Conservation (phyloP, 2,888 invertebrate genomes). For the Xylota sylvarum region DNA sequence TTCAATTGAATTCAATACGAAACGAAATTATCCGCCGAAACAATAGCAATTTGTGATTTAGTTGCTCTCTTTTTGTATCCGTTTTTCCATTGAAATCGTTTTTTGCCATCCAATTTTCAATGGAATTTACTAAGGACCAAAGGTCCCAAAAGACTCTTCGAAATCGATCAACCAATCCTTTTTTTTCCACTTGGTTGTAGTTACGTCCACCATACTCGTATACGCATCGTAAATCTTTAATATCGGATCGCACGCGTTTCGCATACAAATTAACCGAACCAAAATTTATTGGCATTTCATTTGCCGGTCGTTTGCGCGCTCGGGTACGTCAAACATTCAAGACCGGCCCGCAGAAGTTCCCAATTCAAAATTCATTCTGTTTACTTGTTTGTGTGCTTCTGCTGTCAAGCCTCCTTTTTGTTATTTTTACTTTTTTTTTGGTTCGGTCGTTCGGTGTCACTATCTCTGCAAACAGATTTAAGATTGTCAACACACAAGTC, state of each 20-base stretch:
- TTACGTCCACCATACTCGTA: background rate
- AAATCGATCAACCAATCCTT: slow-evolving; percentile 25
- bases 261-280: slow-evolving; percentile 75
- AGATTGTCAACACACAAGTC: slow-evolving; percentile 38
- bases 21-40: slow-evolving; percentile 57
- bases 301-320: slow-evolving; percentile 24
- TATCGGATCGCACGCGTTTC: slow-evolving; percentile 76
- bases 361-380: slow-evolving; percentile 43
- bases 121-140: slow-evolving; percentile 72
- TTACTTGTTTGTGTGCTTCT: slow-evolving; percentile 47
- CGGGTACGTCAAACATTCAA: background rate
- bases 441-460: slow-evolving; percentile 32
- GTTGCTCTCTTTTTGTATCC: slow-evolving; percentile 66
- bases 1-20: slow-evolving; percentile 46
- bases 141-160: slow-evolving; percentile 65
- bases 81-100: slow-evolving; percentile 67
- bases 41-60: slow-evolving; percentile 75
- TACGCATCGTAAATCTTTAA: slow-evolving; percentile 77
- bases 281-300: slow-evolving; percentile 76
- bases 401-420: slow-evolving; percentile 16
- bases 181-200: background rate
- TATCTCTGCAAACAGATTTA: slow-evolving; percentile 58
- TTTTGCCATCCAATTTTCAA: slow-evolving; percentile 40
- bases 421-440: background rate
- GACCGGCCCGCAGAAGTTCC: too few relatives aligned